Conservation (phyloP, 2,888 invertebrate species). For the Phyllotreta striolata region DNA sequence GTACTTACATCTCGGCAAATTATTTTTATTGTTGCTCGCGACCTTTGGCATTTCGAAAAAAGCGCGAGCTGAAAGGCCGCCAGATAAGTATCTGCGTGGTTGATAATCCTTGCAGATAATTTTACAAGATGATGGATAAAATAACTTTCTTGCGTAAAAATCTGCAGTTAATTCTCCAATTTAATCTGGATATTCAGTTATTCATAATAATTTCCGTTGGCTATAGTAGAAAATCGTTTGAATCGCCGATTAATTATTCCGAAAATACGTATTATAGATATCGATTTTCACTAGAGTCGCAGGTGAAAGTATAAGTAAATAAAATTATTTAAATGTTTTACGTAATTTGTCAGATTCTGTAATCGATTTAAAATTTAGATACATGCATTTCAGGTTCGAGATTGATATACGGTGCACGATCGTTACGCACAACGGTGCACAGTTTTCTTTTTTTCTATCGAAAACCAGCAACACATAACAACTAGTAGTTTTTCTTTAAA, state of each 20-base stretch:
- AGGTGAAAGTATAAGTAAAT: slow-evolving; percentile 33
- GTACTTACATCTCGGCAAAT: slow-evolving; percentile 1
- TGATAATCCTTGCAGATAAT: too few species aligned
- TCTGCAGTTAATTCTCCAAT: too few species aligned
- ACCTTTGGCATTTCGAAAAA: too few species aligned
- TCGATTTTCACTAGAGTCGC: slow-evolving; percentile 31
- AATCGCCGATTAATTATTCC: slow-evolving; percentile 25
- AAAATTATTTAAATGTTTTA: slow-evolving; percentile 30
- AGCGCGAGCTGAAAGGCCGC: too few species aligned
- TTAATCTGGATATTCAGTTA: too few species aligned
- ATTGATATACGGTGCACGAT: slow-evolving; percentile 9
- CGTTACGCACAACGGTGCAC: slow-evolving; percentile 2
- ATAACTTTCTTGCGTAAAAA: too few species aligned
- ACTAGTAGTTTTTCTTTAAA: too few species aligned
- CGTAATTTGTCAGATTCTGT: slow-evolving; percentile 26
- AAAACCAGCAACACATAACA: too few species aligned
- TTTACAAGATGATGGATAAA: too few species aligned
- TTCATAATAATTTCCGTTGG: too few species aligned
- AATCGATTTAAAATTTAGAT: slow-evolving; percentile 26
- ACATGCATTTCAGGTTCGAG: slow-evolving; percentile 19
- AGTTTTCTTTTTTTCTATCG: neutral
- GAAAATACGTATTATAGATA: slow-evolving; percentile 28
- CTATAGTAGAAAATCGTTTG: slow-evolving; percentile 5
- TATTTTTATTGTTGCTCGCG: neutral
- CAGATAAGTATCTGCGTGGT: too few species aligned